phyloP scores from a whole-genome alignment of 2,113 vertebrate genomes.

The Mixornis gularis region DNA sequence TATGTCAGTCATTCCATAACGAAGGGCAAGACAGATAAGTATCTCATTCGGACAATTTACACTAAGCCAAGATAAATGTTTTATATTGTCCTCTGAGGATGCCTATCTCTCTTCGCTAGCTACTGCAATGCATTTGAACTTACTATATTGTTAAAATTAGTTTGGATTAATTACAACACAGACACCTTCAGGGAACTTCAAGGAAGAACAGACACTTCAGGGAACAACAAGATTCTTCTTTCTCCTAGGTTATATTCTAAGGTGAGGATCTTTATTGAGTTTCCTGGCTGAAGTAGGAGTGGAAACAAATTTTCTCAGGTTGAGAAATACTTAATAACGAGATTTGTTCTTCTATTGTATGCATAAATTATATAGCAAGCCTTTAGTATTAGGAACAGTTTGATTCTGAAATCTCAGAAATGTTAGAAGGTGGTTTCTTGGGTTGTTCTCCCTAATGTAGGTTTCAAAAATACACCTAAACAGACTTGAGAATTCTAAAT shows the following conservation, averaged over 20 bases:
- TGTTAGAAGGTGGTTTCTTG: background rate
- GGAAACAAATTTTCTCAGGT: background rate
- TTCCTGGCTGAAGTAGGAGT: background rate
- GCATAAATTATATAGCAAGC: background rate
- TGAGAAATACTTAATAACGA: background rate
- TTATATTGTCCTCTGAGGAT: background rate
- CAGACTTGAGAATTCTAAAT: background rate
- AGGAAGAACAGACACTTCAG: background rate
- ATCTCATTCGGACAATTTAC: background rate
- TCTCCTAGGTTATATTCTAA: background rate
- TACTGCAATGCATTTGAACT: background rate
- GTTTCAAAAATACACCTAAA: background rate
- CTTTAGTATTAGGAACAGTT: background rate
- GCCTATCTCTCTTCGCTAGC: background rate
- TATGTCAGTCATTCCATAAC: background rate
- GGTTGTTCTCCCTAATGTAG: background rate
- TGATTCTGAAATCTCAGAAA: background rate
- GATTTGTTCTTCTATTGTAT: background rate
- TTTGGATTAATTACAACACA: background rate
- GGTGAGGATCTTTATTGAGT: background rate
- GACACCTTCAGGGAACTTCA: background rate
- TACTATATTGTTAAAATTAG: background rate
- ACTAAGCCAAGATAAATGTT: background rate
- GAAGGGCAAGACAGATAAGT: background rate
- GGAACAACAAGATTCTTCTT: background rate